Conservation (phyloP, 1,140 invertebrate genomes). For the Drosophila setifemur region DNA sequence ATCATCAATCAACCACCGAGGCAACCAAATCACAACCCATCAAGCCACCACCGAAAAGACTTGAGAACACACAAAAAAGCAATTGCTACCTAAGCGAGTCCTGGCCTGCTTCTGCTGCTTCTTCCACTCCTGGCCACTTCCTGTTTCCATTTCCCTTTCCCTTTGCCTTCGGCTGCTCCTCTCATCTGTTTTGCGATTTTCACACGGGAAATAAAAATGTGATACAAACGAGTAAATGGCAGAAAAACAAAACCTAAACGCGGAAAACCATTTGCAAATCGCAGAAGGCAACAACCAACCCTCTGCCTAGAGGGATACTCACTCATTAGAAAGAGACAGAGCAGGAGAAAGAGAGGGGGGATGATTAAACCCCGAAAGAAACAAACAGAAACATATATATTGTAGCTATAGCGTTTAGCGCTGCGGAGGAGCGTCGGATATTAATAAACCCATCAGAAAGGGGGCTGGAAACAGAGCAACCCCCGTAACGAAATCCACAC, state of each 20-base stretch:
- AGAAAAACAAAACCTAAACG: constrained; percentile 78
- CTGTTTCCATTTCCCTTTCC: constrained; percentile 37
- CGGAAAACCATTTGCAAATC: constrained; percentile 80
- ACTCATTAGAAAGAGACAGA: constrained; percentile 4
- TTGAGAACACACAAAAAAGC: constrained; percentile 33
- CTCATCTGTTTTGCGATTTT: constrained; percentile 74
- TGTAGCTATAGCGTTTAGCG: constrained; percentile 44
- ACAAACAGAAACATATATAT: constrained; percentile 52
- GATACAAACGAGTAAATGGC: constrained; percentile 67
- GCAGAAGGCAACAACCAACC: constrained; percentile 52
- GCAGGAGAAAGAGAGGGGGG: constrained; percentile 11
- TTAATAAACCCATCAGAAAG: constrained; percentile 74
- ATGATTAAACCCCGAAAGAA: constrained; percentile 63
- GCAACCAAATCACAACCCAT: constrained; percentile 66
- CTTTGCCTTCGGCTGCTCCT: constrained; percentile 15
- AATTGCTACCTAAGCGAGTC: constrained; percentile 37
- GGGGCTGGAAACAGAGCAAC: constrained; percentile 53
- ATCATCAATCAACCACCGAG: constrained; percentile 74
- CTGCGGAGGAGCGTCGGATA: constrained; percentile 56
- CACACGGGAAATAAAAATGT: constrained; percentile 80
- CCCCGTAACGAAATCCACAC: constrained; percentile 42
- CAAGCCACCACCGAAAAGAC: constrained; percentile 61
- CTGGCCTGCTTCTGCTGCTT: constrained; percentile 2
- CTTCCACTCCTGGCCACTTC: constrained; percentile 42
- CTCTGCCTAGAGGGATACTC: background rate